Conservation (phyloP, 2,797 vertebrate species). For the Okamejei kenojei region DNA sequence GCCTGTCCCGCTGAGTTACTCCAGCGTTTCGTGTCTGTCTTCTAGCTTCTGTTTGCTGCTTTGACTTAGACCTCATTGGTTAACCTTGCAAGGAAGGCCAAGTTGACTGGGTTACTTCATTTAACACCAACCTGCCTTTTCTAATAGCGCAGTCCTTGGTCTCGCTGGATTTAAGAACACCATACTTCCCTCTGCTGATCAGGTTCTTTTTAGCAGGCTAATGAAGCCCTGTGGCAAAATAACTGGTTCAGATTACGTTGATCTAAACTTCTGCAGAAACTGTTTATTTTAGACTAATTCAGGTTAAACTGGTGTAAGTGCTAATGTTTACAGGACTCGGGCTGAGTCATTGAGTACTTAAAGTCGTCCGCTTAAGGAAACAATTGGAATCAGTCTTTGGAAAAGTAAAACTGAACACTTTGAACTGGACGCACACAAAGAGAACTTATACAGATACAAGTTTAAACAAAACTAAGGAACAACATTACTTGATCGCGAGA, state of each 20-base stretch:
- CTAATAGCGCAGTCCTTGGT: background rate
- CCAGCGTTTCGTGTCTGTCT: background rate
- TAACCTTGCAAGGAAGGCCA: background rate
- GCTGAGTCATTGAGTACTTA: constrained; percentile 34
- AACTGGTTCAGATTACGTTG: constrained; percentile 36
- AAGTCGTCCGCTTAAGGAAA: constrained; percentile 33
- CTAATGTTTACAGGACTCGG: constrained; percentile 36
- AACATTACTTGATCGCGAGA: background rate
- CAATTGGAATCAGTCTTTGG: constrained; percentile 25
- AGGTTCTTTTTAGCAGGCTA: constrained; percentile 20
- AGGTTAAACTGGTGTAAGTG: constrained; percentile 37
- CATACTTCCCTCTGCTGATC: background rate
- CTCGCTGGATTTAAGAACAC: background rate
- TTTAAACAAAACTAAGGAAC: constrained; percentile 19
- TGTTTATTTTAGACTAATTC: constrained; percentile 38
- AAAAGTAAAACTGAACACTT: constrained; percentile 29
- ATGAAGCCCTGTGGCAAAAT: constrained; percentile 35
- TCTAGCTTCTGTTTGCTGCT: background rate
- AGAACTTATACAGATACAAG: constrained; percentile 33
- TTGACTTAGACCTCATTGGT: constrained; percentile 4
- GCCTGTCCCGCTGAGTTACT: no score
- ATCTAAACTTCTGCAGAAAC: constrained; percentile 36
- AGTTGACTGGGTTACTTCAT: background rate
- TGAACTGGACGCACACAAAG: background rate
- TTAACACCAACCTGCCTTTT: constrained; percentile 8